A percentile compares a stretch with the other conserved stretches of the same genome.
Conservation (phyloP, 2,113 vertebrate species). For the Bambusicola thoracicus region DNA sequence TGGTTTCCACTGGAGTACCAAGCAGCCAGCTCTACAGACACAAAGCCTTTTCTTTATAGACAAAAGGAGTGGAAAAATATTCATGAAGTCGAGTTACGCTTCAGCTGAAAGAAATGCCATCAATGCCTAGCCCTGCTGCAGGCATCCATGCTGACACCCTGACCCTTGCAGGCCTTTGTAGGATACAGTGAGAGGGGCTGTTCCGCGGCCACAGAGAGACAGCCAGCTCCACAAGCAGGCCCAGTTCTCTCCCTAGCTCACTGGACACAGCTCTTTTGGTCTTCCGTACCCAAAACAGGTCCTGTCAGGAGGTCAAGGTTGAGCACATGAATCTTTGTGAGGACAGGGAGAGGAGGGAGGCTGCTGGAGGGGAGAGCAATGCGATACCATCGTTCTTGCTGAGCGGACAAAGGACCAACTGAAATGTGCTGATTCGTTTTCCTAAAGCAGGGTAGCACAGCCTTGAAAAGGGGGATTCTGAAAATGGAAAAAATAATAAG, state of each 20-base stretch:
- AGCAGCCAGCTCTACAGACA: background rate
- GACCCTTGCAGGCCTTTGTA: constrained; percentile 36
- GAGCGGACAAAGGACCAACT: background rate
- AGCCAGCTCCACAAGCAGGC: constrained; percentile 37
- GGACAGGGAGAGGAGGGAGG: background rate
- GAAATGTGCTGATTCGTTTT: background rate
- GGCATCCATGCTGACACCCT: background rate
- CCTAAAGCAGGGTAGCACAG: background rate
- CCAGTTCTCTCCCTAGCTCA: constrained; percentile 13
- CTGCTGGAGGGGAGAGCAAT: constrained; percentile 35
- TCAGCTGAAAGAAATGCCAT: constrained; percentile 8
- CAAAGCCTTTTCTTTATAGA: background rate
- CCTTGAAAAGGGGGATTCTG: background rate
- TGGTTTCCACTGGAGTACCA: background rate
- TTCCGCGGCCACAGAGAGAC: background rate
- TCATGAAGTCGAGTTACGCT: background rate
- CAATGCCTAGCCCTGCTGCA: background rate
- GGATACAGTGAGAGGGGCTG: background rate
- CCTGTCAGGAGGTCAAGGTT: background rate
- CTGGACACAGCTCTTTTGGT: constrained; percentile 36
- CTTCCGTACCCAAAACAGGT: constrained; percentile 14
- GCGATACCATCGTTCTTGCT: constrained; percentile 41
- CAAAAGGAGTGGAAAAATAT: background rate
- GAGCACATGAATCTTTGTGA: constrained; percentile 54
- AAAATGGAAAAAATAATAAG: background rate